Evolutionary conservation across 1,140 invertebrate species (phyloP).

Genomic region (Rhopalosiphum maidis): DNA sequence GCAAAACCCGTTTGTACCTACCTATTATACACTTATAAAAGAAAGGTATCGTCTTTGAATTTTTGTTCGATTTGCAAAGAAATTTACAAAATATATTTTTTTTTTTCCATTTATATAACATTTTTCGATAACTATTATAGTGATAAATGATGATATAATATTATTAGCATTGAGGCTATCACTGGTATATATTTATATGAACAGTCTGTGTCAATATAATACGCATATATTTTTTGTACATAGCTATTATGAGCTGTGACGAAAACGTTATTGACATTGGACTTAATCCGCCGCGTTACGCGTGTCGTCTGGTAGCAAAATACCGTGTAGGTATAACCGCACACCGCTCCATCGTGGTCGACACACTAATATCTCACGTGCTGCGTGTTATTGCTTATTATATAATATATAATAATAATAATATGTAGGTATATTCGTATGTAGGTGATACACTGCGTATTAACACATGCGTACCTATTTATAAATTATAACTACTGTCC

Average conservation of each 20-base stretch:
- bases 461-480: not conserved
- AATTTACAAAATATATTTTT: not conserved
- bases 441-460: not conserved
- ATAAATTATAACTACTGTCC: not conserved
- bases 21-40: not conserved
- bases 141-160: not conserved
- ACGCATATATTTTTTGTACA: not conserved
- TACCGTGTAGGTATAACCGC: not conserved
- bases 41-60: not conserved
- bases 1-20: not conserved
- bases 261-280: constrained; percentile 29
- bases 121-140: not conserved
- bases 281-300: not conserved
- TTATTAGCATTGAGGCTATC: not conserved
- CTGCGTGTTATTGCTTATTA: not conserved
- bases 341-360: not conserved
- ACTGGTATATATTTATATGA: not conserved
- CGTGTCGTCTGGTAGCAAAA: not conserved
- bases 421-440: not conserved
- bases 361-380: not conserved
- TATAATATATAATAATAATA: too few species aligned
- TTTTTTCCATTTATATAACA: too few species aligned
- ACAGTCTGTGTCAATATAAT: not conserved
- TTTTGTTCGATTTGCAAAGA: not conserved
- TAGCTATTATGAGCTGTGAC: not conserved